Base-by-base conservation (phyloP, 2,113 vertebrate species). In the Nothocercus julius region DNA sequence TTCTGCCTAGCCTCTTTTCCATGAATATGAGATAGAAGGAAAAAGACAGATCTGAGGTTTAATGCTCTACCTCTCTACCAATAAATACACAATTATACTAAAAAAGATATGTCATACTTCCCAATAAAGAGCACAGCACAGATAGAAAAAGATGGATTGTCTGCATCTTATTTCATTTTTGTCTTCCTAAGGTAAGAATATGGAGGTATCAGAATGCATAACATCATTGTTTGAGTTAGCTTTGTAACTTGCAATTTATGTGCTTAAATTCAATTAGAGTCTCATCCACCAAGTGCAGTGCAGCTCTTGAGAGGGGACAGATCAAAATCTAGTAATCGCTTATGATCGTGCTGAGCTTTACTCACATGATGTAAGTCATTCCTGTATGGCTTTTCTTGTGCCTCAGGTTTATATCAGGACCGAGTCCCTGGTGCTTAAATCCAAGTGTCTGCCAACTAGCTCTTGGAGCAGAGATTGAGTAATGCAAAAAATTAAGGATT, bases 201-300 rank as follows among this genome's bases (percentile, higher is more conserved):
- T 4, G 40, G 47, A 87, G 67, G 44, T 70, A 82, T 91, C 81
- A 69, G 64, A 84, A 89, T 54, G 58, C 45, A 17, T 54, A 89
- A 63, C 56, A 72, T 21, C 56, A 72, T 21, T 2, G 4, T 59
- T 85, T 9, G 5, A 53, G 58, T 82, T 87, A 45, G 30, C 63
- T 69, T 66, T 38, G 67, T 69, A 95, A 77, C n/a, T 36, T 73
- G 82, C 30, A 72, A 61, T 79, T 92, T 82, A 51, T 84, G 82
- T 93, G 66, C 66, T 49, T 95, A 85, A 89, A 84, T 90, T 86
- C 73, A 92, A 22, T 81, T 87, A 82, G 32, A 53, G 44, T 47
- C 75, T 93, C 79, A 78, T 89, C 70, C 30, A 40, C 76, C 80
- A 86, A 72, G 42, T 19, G 20, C 34, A 56, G 45, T 13, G 30